Base-by-base conservation (phyloP, 2,797 vertebrate genomes). In the Todus mexicanus region DNA sequence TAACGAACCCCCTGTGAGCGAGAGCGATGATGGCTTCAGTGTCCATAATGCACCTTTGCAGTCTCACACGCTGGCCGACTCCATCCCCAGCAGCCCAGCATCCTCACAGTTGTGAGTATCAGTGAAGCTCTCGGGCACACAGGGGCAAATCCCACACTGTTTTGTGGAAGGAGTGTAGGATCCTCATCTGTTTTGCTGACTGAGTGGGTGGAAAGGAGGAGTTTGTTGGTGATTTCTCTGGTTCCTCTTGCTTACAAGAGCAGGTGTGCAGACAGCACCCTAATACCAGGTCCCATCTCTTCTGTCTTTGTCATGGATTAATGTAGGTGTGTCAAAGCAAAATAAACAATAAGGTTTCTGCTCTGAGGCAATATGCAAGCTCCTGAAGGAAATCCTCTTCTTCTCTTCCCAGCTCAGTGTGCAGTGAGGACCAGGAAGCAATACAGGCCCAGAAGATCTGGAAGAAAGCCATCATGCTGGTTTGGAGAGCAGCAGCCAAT, bases 401-500 rank as follows among this genome's bases (percentile, higher is more conserved):
- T 90, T 86, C 78, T 94, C 78, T 91, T 94, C 90, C 88, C 90
- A 99, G 99, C 92, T 99, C 99, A 74, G 98, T 99, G 91, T 98
- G 99, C 97, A 99, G 99, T 88, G 99, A 99, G 95, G 99, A 99
- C 96, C 98, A 99, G 95, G 99, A 99, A 95, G 99, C 99, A 5
- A 98, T 99, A 94, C 99, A 99, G 96, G 99, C 99, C 89, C 99
- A 99, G 97, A 99, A 99, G 97, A 99, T 99, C 94, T 99, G 99
- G 99, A 99, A 99, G 97, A 99, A 99, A 97, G 98, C 99, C 84
- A 99, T 99, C 91, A 99, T 99, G 99, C 97, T 99, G 91, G 99
- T 99, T 89, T 99, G 99, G 99, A 98, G 99, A 95, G 99, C 99
- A 69, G 99, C 99, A 81, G 99, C 99, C 95, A 99, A 99, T 98